Evolutionary conservation across 2,797 vertebrate genomes (phyloP).

Genomic region (Spea hammondii): DNA sequence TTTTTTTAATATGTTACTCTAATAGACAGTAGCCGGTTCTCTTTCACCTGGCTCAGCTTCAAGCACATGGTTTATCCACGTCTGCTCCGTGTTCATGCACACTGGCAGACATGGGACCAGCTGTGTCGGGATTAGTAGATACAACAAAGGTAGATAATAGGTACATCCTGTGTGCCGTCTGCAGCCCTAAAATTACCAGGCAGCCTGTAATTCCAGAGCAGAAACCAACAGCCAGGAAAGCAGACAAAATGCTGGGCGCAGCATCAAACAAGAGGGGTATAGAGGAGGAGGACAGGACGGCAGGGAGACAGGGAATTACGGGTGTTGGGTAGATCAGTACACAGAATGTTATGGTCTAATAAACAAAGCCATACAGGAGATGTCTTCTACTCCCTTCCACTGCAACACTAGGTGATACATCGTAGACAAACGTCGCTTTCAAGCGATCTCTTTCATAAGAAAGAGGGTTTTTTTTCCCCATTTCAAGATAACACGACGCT

Average conservation of each 20-base stretch:
- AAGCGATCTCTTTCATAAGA: too few species aligned
- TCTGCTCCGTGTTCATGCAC: neutral
- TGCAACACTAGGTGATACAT: too few species aligned
- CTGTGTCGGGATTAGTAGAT: constrained; percentile 42
- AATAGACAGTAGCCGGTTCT: neutral
- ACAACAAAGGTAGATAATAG: constrained; percentile 43
- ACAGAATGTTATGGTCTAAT: neutral
- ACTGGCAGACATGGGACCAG: constrained; percentile 36
- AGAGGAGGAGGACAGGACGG: constrained; percentile 1
- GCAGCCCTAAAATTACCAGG: constrained; percentile 46
- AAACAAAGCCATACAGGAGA: neutral
- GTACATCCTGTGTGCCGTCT: constrained; percentile 38
- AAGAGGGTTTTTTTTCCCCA: too few species aligned
- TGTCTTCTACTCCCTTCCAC: too few species aligned
- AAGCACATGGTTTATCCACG: constrained; percentile 7
- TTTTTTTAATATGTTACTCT: neutral
- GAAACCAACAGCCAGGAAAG: constrained; percentile 32
- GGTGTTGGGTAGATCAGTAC: neutral
- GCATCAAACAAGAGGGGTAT: constrained; percentile 19
- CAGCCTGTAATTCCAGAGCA: constrained; percentile 38
- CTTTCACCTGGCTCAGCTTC: neutral
- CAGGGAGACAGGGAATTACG: constrained; percentile 14
- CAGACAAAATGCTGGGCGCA: constrained; percentile 39
- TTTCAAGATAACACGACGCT: too few species aligned
- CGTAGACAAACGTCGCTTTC: too few species aligned